These are phyloP conservation scores for Cryptotermes secundus DNA, from an alignment of 1,140 invertebrate species.

Conservation along the genomic window DNA sequence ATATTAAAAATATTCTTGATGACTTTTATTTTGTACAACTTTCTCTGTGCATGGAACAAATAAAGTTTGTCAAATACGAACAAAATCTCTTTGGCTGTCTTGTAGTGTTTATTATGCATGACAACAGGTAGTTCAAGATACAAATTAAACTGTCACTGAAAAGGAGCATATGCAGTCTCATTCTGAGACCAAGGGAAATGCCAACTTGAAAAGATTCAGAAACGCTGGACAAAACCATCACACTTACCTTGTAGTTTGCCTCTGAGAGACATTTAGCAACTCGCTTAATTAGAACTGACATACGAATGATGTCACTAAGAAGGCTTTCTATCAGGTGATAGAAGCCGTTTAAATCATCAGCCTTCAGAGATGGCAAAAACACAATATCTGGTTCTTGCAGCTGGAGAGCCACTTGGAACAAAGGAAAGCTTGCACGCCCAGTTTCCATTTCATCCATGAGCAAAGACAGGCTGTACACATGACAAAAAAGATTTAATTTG, in stretches of 20 bases:
- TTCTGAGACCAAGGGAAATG: too few relatives aligned
- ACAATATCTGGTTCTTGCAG: slow-evolving; percentile 61
- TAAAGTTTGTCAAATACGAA: too few relatives aligned
- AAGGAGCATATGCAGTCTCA: too few relatives aligned
- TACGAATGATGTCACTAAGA: slow-evolving; percentile 12
- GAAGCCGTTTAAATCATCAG: slow-evolving; percentile 58
- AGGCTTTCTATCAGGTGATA: slow-evolving; percentile 50
- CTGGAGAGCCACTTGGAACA: slow-evolving; percentile 64
- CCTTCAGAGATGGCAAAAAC: slow-evolving; percentile 62
- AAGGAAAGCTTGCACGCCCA: slow-evolving; percentile 45
- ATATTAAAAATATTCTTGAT: too few relatives aligned
- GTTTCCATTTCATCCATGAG: slow-evolving; percentile 52
- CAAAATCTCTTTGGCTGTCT: too few relatives aligned
- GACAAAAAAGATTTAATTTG: slow-evolving; percentile 29
- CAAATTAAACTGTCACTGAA: too few relatives aligned
- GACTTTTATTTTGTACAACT: too few relatives aligned
- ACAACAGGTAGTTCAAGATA: too few relatives aligned
- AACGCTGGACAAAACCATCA: neutral
- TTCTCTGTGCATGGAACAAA: too few relatives aligned
- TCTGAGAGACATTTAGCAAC: neutral
- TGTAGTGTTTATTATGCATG: too few relatives aligned
- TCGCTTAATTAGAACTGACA: slow-evolving; percentile 20
- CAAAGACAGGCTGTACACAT: slow-evolving; percentile 46
- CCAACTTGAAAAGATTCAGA: neutral
- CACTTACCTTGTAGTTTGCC: neutral